phyloP scores from a whole-genome alignment of 2,113 vertebrate species.

The Asarcornis scutulata region DNA sequence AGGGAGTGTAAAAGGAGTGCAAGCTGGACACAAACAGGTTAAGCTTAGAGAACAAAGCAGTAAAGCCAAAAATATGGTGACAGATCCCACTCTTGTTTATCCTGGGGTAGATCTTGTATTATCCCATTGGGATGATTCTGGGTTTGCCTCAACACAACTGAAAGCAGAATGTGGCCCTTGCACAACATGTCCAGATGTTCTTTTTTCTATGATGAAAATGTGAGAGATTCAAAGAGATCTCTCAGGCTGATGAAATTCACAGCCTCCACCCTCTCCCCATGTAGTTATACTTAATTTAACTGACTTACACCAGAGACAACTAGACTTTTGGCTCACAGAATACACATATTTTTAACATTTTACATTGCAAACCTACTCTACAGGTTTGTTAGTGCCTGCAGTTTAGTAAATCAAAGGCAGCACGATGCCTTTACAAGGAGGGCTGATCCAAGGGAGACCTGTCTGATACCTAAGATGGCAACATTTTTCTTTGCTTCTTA shows the following conservation, averaged over 20 bases:
- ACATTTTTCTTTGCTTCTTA: neutral
- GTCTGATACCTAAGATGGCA: neutral
- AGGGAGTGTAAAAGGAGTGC: neutral
- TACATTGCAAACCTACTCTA: neutral
- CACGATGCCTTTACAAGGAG: neutral
- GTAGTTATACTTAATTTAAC: neutral
- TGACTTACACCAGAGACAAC: neutral
- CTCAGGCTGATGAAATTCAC: slow-evolving; percentile 32
- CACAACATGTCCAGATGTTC: slow-evolving; percentile 58
- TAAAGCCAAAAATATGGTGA: neutral
- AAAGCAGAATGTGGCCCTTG: slow-evolving; percentile 42
- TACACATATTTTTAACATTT: neutral
- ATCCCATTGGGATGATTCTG: neutral
- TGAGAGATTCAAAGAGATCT: slow-evolving; percentile 27
- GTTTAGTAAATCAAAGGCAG: neutral
- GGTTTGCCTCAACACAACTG: slow-evolving; percentile 17
- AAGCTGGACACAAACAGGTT: neutral
- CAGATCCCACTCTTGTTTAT: slow-evolving; percentile 39
- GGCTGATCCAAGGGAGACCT: neutral
- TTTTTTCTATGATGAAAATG: slow-evolving; percentile 36
- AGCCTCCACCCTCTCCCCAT: slow-evolving; percentile 40
- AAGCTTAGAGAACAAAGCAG: neutral
- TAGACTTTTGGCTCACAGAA: neutral
- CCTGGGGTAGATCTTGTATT: neutral
- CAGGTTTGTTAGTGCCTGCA: neutral